phyloP scores from a whole-genome alignment of 2,797 vertebrate genomes.

The Chelonia mydas region DNA sequence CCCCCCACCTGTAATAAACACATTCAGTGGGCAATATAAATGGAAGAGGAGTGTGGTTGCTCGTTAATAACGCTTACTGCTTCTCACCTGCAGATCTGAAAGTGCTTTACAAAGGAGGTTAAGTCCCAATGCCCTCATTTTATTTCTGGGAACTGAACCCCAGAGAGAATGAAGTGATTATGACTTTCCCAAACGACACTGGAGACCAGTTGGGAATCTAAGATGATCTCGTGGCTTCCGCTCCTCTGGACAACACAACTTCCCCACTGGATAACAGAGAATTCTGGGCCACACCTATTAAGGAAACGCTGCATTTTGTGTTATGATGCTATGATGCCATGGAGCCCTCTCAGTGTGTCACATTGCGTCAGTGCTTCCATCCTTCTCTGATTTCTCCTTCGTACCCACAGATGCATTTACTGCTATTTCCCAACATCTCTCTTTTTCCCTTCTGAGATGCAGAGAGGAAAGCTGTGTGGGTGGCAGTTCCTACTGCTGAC shows the following conservation, averaged over 20 bases:
- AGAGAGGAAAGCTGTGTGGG: not conserved
- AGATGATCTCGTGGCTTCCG: not conserved
- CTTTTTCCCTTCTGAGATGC: not conserved
- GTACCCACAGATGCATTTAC: not conserved
- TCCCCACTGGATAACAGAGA: not conserved
- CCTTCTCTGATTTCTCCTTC: not conserved
- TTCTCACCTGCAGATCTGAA: not conserved
- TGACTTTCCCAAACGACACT: not conserved
- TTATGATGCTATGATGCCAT: not conserved
- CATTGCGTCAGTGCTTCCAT: not conserved
- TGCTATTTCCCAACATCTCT: not conserved
- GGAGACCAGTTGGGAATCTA: not conserved
- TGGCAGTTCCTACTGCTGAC: not conserved
- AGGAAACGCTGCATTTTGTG: not conserved
- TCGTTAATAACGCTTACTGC: not conserved
- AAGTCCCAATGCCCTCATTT: not conserved
- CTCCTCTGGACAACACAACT: not conserved
- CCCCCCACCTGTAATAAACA: not conserved
- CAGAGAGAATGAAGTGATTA: not conserved
- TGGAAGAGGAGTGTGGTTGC: not conserved
- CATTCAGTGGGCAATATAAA: not conserved
- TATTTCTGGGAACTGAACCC: not conserved
- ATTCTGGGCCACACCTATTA: not conserved
- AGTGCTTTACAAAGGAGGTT: not conserved
- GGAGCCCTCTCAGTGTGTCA: not conserved